Evolutionary conservation across 2,888 invertebrate species (phyloP), one percentile per base, ranked within the genome.

Genomic region (Nomada lathburiana): DNA sequence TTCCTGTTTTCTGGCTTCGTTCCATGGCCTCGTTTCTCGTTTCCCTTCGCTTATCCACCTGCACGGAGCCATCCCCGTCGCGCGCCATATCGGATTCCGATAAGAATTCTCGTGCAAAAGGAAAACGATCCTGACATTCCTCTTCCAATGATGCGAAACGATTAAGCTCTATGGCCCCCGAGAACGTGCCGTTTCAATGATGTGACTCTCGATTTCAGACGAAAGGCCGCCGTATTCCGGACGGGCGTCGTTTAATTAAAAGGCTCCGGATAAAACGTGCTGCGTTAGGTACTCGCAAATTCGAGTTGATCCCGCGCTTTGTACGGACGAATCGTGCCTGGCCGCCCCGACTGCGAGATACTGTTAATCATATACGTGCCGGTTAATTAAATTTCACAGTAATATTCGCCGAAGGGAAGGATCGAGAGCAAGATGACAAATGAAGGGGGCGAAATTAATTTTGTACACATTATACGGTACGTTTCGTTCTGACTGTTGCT

Each of bases 1-100:
- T 91, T 91, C 90, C 89, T 87, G 85, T 89, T 86, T 92, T 88
- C 91, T 92, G 92, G 92, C 92, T 91, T 84, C 76, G 88, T 90
- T 92, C 92, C 91, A 91, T 89, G 90, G 87, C 86, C 84, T 85
- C 80, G 85, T 83, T 78, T 50, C 69, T 78, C 76, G 76, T 53
- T 74, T 36, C 63, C 26, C 76, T 77, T 69, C 76, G 78, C 65
- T 83, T 63, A 85, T 82, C 83, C 78, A 71, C 84, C 75, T 83
- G 70, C 64, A 63, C 67, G 64, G 65, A 71, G 20, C 18, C 47
- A 52, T 52, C 52, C 53, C 75, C 18, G 63, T 13, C 68, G 0
- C 11, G 83, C 78, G 73, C 71, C 88, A 90, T 91, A 92, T 92
- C 91, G 92, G 89, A 91, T 92, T 92, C 89, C 91, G 88, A 92